A percentile compares a stretch with the other conserved stretches of the same genome.
Evolutionary conservation across 2,888 invertebrate species (phyloP).

Genomic region (Cryptocephalus primarius): DNA sequence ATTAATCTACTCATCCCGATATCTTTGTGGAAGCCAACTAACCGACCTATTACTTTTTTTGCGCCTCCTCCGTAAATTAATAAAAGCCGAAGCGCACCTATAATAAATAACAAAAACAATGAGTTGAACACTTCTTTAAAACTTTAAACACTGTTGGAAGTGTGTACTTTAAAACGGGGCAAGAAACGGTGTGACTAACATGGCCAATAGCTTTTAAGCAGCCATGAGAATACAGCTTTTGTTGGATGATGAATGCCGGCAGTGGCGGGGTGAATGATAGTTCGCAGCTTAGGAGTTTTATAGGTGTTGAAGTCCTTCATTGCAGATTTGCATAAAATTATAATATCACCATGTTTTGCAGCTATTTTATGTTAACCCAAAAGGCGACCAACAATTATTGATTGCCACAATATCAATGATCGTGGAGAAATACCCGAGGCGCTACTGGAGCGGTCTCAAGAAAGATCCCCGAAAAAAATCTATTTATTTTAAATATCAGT

Average conservation of each 20-base stretch:
- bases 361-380: too few relatives aligned
- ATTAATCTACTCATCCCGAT: too few relatives aligned
- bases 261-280: too few relatives aligned
- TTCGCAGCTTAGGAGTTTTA: too few relatives aligned
- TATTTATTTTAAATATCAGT: slow-evolving; percentile 24
- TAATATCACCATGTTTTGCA: too few relatives aligned
- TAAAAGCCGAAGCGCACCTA: slow-evolving; percentile 4
- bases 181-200: slow-evolving; percentile 30
- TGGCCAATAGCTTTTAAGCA: slow-evolving; percentile 34
- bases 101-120: slow-evolving; percentile 13
- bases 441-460: not conserved
- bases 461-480: slow-evolving; percentile 8
- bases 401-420: slow-evolving; percentile 4
- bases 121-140: slow-evolving; percentile 8
- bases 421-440: slow-evolving; percentile 6
- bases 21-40: too few relatives aligned
- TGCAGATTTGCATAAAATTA: too few relatives aligned
- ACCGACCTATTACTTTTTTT: not conserved
- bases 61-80: slow-evolving; percentile 5
- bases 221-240: slow-evolving; percentile 31
- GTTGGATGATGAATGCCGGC: slow-evolving; percentile 16
- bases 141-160: slow-evolving; percentile 19
- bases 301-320: too few relatives aligned
- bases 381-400: too few relatives aligned
- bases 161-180: slow-evolving; percentile 20